These are phyloP conservation scores for Syncerus caffer DNA, from an alignment of 2,797 vertebrate species.

Conservation along the genomic window DNA sequence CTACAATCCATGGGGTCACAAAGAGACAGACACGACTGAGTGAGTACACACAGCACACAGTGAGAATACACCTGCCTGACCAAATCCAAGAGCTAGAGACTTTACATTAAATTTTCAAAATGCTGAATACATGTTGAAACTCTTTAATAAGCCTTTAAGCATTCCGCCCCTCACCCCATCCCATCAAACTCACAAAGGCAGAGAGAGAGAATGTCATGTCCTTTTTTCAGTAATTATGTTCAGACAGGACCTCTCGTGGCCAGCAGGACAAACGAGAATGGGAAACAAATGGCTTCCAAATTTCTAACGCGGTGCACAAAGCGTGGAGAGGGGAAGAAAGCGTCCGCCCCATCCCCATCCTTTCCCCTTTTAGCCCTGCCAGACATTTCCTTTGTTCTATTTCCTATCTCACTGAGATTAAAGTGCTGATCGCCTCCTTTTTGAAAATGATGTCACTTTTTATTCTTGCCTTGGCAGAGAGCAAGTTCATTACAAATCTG, in stretches of 20 bases:
- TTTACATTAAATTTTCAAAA: not conserved
- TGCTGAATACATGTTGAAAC: not conserved
- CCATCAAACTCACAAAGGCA: not conserved
- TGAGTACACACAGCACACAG: not conserved
- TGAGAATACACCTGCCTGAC: not conserved
- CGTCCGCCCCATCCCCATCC: not conserved
- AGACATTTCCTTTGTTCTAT: slow-evolving; percentile 62
- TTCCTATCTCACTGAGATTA: slow-evolving; percentile 65
- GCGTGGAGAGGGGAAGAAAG: not conserved
- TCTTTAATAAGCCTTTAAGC: not conserved
- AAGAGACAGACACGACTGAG: not conserved
- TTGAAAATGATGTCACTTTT: slow-evolving; percentile 72
- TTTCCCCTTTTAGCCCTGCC: slow-evolving; percentile 24
- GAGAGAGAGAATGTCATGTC: not conserved
- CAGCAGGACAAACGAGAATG: not conserved
- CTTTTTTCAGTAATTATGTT: slow-evolving; percentile 50
- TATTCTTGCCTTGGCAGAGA: slow-evolving; percentile 56
- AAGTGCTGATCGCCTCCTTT: slow-evolving; percentile 59
- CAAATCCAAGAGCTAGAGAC: not conserved
- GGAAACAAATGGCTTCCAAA: slow-evolving; percentile 55
- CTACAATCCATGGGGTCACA: not conserved
- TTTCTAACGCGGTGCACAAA: slow-evolving; percentile 19
- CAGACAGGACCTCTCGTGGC: slow-evolving; percentile 22
- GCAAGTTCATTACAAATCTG: slow-evolving; percentile 67
- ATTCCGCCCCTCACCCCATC: not conserved